Evolutionary conservation across 2,113 vertebrate species (phyloP), one percentile per base, ranked within the genome.

Genomic region (Melanostigma gelatinosum): DNA sequence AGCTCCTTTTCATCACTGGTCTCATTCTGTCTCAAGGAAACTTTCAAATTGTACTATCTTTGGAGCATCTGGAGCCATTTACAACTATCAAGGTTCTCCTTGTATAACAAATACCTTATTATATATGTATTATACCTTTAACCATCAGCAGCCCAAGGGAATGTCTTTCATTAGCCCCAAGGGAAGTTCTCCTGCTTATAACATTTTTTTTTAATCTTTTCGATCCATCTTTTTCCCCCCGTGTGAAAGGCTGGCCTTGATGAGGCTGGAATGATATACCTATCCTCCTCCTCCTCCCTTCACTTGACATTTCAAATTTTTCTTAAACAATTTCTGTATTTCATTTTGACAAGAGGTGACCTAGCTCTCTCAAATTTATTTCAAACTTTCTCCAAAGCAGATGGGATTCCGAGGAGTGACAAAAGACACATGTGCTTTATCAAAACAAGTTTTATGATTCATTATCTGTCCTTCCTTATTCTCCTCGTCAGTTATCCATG

Each of bases 21-120:
- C 75, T 77, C 65, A 86, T 85, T 89, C 79, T 85, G 77, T 80
- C 74, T 67, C 2, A 15, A 32, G 8, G 11, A 63, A 77, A 74
- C 22, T 48, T 82, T 81, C 27, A 27, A 87, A 83, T 82, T 75
- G 73, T 55, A 63, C 4, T 0, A 68, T 85, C 65, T 73, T 81
- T 84, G 46, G 8, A 78, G 52, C 20, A 55, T 38, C n/a, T 72
- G n/a, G 80, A 75, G 52, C 66, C 73, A 79, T 87, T 88, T 80
- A 81, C 12, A 84, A 71, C 16, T 13, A 75, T 67, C 80, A 90
- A 87, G 80, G 89, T 79, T 85, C 70, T 75, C 61, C 70, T 7
- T 72, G 50, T 77, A 72, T 36, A n/a, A 79, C 34, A 67, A 72
- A 80, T 71, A 48, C 36, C 32, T 72, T 72, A 83, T 61, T 24